These are phyloP conservation scores for Polylopha cassiicola DNA, from an alignment of 2,888 invertebrate species.

Conservation along the genomic window DNA sequence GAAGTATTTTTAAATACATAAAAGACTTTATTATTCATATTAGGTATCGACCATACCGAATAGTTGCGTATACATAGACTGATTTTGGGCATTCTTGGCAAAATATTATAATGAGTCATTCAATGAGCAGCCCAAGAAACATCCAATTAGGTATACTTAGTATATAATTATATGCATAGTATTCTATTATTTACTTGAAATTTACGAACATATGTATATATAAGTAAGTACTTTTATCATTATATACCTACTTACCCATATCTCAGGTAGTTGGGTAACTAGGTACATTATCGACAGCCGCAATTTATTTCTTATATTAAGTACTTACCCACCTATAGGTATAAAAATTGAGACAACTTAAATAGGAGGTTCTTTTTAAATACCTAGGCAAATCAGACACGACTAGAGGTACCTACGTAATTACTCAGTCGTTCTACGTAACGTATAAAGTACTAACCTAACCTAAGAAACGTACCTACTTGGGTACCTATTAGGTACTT, in stretches of 20 bases:
- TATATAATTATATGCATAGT: background rate
- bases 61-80: no score
- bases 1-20: conserved; percentile 21
- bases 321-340: no score
- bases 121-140: conserved; percentile 69
- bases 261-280: background rate
- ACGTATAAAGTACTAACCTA: no score
- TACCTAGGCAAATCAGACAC: no score
- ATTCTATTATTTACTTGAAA: background rate
- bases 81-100: no score
- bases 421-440: no score
- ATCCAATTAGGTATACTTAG: conserved; percentile 67
- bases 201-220: background rate
- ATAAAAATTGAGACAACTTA: no score
- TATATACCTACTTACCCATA: conserved; percentile 10
- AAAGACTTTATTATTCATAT: conserved; percentile 17
- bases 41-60: no score
- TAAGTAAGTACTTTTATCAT: conserved; percentile 8
- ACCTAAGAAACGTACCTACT: background rate
- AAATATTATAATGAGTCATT: conserved; percentile 55
- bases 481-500: conserved; percentile 1
- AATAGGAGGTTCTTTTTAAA: no score
- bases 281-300: conserved; percentile 1
- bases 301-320: no score
- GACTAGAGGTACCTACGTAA: no score